phyloP scores from a whole-genome alignment of 2,888 invertebrate species.

The Asteroscopus sphinx region DNA sequence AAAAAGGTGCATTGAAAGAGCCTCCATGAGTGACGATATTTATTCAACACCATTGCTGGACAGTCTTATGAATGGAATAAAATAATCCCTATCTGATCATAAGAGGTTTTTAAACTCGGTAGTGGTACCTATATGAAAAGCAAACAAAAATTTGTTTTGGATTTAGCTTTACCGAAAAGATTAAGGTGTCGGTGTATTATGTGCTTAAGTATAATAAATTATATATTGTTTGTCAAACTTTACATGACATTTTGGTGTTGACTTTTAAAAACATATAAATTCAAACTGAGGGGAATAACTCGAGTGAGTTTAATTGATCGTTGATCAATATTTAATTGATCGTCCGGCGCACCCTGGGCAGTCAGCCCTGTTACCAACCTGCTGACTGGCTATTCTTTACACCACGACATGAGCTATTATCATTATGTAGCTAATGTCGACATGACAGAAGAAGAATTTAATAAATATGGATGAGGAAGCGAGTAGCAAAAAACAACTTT shows the following conservation, averaged over 20 bases:
- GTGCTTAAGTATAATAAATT: conserved; percentile 26
- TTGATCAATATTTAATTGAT: too few species aligned
- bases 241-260: conserved; percentile 20
- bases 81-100: neutral
- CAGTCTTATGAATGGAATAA: neutral
- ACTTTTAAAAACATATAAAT: conserved; percentile 23
- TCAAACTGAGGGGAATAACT: conserved; percentile 17
- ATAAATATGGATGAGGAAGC: too few species aligned
- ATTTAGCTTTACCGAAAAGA: conserved; percentile 4
- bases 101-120: neutral
- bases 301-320: conserved; percentile 1
- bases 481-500: too few species aligned
- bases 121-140: neutral
- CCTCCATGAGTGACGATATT: too few species aligned
- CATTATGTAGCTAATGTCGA: too few species aligned
- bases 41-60: too few species aligned
- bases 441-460: too few species aligned
- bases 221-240: conserved; percentile 32
- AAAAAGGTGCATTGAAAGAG: too few species aligned
- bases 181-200: conserved; percentile 8
- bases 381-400: too few species aligned
- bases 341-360: too few species aligned
- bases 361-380: too few species aligned
- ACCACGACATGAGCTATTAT: too few species aligned
- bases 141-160: conserved; percentile 6